Conservation (phyloP, 2,888 invertebrate genomes). For the Mythimna loreyi region DNA sequence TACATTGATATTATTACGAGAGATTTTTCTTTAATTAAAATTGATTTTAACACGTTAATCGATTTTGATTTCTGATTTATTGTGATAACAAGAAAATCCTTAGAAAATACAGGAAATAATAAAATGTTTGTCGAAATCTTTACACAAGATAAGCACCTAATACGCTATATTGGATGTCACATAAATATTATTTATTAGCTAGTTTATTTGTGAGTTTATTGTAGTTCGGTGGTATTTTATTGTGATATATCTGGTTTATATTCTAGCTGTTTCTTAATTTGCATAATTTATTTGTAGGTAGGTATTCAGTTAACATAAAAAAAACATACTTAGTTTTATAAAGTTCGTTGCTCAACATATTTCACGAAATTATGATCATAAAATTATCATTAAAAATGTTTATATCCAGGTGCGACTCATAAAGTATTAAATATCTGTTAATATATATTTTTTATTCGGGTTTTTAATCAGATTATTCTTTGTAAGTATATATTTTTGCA, state of each 20-base stretch:
- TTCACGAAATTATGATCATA: slow-evolving; percentile 27
- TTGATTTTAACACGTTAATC: background rate
- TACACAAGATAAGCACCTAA: background rate
- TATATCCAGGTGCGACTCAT: slow-evolving; percentile 1
- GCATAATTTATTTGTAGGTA: slow-evolving; percentile 55
- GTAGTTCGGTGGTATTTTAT: slow-evolving; percentile 23
- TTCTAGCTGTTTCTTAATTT: slow-evolving; percentile 68
- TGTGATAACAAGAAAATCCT: background rate
- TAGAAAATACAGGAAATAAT: background rate
- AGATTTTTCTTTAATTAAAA: background rate
- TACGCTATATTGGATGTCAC: background rate
- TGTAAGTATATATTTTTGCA: slow-evolving; percentile 7
- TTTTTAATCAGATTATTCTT: slow-evolving; percentile 12
- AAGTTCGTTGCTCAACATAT: slow-evolving; percentile 25
- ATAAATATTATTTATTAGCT: slow-evolving; percentile 10
- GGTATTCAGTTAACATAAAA: slow-evolving; percentile 11
- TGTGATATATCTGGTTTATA: slow-evolving; percentile 40
- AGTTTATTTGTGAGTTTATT: slow-evolving; percentile 30
- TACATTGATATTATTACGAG: background rate
- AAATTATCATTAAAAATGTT: slow-evolving; percentile 34
- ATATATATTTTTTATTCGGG: slow-evolving; percentile 13
- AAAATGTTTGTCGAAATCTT: background rate
- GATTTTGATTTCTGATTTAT: background rate
- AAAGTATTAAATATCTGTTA: slow-evolving; percentile 26
- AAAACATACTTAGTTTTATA: background rate